Base-by-base conservation (phyloP, 2,888 invertebrate genomes). In the Mycalesis mineus region DNA sequence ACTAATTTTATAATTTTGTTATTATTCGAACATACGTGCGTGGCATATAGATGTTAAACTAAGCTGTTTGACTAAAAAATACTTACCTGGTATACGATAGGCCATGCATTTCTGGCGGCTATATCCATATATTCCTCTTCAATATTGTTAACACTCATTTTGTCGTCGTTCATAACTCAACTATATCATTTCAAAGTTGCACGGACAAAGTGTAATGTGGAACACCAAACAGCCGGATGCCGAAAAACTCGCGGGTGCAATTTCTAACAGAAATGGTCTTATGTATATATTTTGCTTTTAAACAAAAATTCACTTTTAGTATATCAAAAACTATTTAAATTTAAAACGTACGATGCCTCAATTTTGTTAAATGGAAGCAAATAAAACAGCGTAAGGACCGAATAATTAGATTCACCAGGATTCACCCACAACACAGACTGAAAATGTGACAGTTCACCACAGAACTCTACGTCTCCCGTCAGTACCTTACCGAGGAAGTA, bases 91-190 rank as follows among this genome's bases (percentile, higher is more conserved):
- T 93, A 95, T 65, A 94, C 84, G 65, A 91, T 80, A 63, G 91
- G 85, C 96, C 95, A 96, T 65, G 92, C 93, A 77, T 92, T 92
- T 73, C 91, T 93, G 67, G 91, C 90, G 72, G 92, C 92, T 70
- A 95, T 92, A 75, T 94, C 93, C 71, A 90, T 85, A 85, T 93
- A 95, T 85, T 96, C 95, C 53, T 92, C 91, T 86, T 95, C 95
- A 65, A 96, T 70, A 57, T 70, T 78, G 68, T 74, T 80, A 29
- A 67, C 64, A 71, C 58, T 71, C 75, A 74, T 77, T 61, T 73
- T 77, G 57, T 68, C 68, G 58, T 68, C 69, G 65, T 71, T 72
- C 72, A 76, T 72, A 65, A 60, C 63, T 61, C 63, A 65, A 67
- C 67, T 73, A 73, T 72, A 69, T 65, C 77, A 77, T 78, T 71